These are phyloP conservation scores for Numida meleagris DNA, from an alignment of 2,113 vertebrate genomes.

Conservation along the genomic window DNA sequence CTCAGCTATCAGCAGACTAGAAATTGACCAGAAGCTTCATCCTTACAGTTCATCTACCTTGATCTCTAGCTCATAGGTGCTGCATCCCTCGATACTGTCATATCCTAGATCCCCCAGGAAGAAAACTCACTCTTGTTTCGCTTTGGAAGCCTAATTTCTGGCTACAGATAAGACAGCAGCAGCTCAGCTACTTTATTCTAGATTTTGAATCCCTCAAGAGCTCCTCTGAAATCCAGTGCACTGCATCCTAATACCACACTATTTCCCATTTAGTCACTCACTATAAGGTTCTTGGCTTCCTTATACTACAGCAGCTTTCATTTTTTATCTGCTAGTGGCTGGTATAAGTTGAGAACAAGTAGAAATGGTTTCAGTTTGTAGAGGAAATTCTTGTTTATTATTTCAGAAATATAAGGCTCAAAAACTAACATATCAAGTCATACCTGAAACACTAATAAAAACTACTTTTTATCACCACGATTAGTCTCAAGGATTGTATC, in stretches of 20 bases:
- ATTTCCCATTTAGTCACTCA: neutral
- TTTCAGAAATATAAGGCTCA: neutral
- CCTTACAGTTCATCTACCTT: neutral
- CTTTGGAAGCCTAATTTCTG: neutral
- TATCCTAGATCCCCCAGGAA: neutral
- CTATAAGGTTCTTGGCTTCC: neutral
- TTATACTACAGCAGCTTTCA: neutral
- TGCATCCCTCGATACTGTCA: neutral
- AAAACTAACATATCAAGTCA: neutral
- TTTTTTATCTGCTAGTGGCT: neutral
- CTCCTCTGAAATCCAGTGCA: neutral
- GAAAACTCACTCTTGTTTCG: neutral
- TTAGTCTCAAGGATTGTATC: neutral
- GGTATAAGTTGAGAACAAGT: neutral
- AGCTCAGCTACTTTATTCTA: neutral
- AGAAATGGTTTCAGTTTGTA: neutral
- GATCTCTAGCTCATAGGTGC: neutral
- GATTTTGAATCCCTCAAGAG: neutral
- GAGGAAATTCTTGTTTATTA: neutral
- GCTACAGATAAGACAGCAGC: neutral
- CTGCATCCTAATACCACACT: neutral
- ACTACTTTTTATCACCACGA: neutral
- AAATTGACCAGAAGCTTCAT: neutral
- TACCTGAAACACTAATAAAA: neutral
- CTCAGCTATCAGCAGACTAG: neutral